Evolutionary conservation across 2,113 vertebrate species (phyloP).

Genomic region (Pionites leucogaster): DNA sequence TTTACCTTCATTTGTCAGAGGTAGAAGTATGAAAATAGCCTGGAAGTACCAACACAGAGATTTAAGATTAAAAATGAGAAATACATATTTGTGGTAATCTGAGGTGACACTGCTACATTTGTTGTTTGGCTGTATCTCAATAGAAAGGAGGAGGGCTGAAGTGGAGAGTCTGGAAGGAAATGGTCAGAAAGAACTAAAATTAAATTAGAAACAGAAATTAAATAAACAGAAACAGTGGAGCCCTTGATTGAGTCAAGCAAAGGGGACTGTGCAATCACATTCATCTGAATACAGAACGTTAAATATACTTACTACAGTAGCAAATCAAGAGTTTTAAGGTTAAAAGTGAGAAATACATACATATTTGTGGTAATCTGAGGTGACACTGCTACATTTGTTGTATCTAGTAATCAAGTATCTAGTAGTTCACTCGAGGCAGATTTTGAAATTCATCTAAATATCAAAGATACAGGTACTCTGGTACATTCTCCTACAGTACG

Average conservation of each 20-base stretch:
- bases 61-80: not conserved
- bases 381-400: not conserved
- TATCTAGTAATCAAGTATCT: not conserved
- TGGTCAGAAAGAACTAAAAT: not conserved
- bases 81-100: not conserved
- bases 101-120: not conserved
- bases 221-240: not conserved
- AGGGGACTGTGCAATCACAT: not conserved
- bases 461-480: not conserved
- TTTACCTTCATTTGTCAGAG: not conserved
- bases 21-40: not conserved
- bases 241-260: not conserved
- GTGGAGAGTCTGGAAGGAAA: not conserved
- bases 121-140: not conserved
- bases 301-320: not conserved
- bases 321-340: not conserved
- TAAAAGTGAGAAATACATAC: not conserved
- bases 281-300: not conserved
- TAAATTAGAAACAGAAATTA: not conserved
- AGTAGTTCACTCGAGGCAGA: not conserved
- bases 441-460: not conserved
- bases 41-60: not conserved
- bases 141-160: not conserved
- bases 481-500: not conserved
- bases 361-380: not conserved